Percentiles rank a stretch among this genome's conserved stretches.
Evolutionary conservation across 1,140 invertebrate genomes (phyloP).

Genomic region (Leptopilina clavipes): DNA sequence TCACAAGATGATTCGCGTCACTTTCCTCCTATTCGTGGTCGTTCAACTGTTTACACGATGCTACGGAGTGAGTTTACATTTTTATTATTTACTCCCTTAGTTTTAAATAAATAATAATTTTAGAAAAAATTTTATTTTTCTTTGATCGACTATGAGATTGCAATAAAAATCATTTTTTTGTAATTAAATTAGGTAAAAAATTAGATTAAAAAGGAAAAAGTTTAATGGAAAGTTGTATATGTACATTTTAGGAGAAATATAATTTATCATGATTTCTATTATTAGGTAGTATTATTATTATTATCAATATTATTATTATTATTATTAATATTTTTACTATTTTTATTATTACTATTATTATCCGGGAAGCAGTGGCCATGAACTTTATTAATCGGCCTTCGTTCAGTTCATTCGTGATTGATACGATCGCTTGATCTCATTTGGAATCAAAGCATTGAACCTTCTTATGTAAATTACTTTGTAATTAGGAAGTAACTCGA

Average conservation of each 20-base stretch:
- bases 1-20: constrained; percentile 73
- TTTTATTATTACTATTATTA: not conserved
- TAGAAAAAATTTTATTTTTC: too few species aligned
- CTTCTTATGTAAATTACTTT: constrained; percentile 51
- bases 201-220: too few species aligned
- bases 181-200: too few species aligned
- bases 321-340: not conserved
- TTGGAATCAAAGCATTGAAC: not conserved
- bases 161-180: too few species aligned
- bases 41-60: constrained; percentile 73
- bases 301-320: too few species aligned
- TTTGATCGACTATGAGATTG: too few species aligned
- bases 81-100: constrained; percentile 42
- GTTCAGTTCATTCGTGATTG: not conserved
- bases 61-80: constrained; percentile 67
- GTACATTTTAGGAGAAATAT: too few species aligned
- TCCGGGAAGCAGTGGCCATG: not conserved
- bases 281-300: too few species aligned
- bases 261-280: too few species aligned
- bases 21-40: constrained; percentile 72
- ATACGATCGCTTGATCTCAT: not conserved
- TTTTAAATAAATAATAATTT: not conserved
- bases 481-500: constrained; percentile 50
- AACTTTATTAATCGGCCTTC: not conserved
- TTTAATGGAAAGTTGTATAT: too few species aligned